Base-by-base conservation (phyloP, 2,797 vertebrate genomes). In the Vipera ursinii region DNA sequence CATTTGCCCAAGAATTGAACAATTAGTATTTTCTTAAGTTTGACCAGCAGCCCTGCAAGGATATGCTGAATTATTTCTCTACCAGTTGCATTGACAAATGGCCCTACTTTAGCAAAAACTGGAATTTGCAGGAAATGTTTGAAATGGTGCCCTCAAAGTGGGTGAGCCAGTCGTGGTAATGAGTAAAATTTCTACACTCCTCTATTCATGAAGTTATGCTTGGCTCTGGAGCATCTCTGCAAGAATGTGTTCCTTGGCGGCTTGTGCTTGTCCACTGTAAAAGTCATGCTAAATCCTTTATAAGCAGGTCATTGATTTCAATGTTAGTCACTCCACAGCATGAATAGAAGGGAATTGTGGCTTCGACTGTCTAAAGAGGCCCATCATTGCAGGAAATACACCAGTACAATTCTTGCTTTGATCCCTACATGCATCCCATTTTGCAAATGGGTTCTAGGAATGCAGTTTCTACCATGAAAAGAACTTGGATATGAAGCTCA, bases 181-280 rank as follows among this genome's bases (percentile, higher is more conserved):
- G 10, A 93, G 28, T 9, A 53, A 20, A 12, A 8, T 93, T 73
- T 91, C 69, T 91, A 91, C 0, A 0, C 86, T 94, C 22, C 14
- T 65, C 48, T 95, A 48, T 90, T 24, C 86, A 0, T 48, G 57
- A 56, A 57, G 55, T 93, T 2, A 0, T 3, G 0, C 32, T 90
- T 0, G 2, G 56, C 87, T 94, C 59, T 82, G 86, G 89, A 91
- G 85, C 26, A 48, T 93, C 93, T 92, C 32, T 93, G 8, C 92
- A 85, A 90, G 87, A 91, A 94, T 82, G 94, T 91, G 85, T 93
- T 93, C 93, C 90, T 93, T 91, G 93, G 93, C 93, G 44, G 55
- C 60, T 28, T 63, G 22, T 87, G 55, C 57, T 89, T 86, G 61
- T 93, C 87, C 86, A 56, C 90, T 93, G 87, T 69, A 73, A 69